Evolutionary conservation across 1,140 invertebrate species (phyloP), one percentile per base, ranked within the genome.

Genomic region (Heterodera carotae): DNA sequence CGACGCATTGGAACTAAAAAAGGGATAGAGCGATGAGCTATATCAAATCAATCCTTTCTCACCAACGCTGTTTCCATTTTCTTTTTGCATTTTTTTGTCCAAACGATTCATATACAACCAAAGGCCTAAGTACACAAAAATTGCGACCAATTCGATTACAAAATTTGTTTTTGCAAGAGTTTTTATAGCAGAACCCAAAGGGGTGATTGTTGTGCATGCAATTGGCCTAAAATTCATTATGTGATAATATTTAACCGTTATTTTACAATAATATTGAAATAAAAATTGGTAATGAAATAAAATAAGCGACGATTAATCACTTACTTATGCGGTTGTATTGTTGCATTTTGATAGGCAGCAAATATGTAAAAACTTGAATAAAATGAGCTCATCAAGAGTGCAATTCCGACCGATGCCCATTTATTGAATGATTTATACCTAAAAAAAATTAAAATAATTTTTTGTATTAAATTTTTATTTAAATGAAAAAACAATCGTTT

Each of bases 81-180:
- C 48, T 48, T n/a, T 56, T 43, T 33, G 36, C 34, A 48, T 25
- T 71, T 71, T 56, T 56, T 56, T 56, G 48, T 56, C 48, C 48
- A 56, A 56, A 56, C 22, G 12, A 56, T 56, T 56, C 48, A 56
- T 56, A 5, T 56, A 4, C 48, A 56, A 56, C 48, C 48, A 56
- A 15, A 56, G 12, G 48, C 34, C 8, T 8, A 71, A 2, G 59
- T 71, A 71, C 31, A 71, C 7, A 27, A 25, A 31, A 48, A 71
- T 71, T 71, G 34, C 39, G 25, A 71, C 33, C 22, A 59, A 29
- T 8, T 71, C 69, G 1, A 71, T n/a, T 7, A 43, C 15, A 48
- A 71, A 56, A 48, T 71, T 71, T 48, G 69, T 56, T 56, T 56
- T 56, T 56, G 48, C 48, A 5, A 56, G 5, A 22, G 48, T 56